These are phyloP conservation scores for Motacilla tschutschensis DNA, from an alignment of 2,113 vertebrate genomes.

Conservation along the genomic window DNA sequence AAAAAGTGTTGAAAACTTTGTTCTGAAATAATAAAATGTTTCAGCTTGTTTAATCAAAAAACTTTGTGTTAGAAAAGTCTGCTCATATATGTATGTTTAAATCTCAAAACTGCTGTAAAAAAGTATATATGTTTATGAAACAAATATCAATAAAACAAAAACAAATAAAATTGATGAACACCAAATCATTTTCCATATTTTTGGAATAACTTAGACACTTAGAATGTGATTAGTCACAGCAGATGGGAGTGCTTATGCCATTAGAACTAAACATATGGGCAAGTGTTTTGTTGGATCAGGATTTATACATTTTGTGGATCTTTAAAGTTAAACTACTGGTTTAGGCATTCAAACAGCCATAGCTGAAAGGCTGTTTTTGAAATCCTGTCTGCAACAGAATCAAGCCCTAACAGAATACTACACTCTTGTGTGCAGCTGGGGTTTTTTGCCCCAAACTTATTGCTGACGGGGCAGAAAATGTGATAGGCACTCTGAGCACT, in stretches of 20 bases:
- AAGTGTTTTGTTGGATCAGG: constrained; percentile 4
- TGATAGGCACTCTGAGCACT: neutral
- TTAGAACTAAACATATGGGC: constrained; percentile 35
- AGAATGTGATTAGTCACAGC: constrained; percentile 23
- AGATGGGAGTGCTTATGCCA: constrained; percentile 28
- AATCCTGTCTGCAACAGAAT: neutral
- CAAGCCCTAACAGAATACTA: neutral
- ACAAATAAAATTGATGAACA: neutral
- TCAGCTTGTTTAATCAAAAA: neutral
- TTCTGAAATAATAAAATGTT: neutral
- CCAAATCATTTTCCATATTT: neutral
- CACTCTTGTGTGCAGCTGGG: neutral
- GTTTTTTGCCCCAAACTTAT: neutral
- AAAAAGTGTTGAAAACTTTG: neutral
- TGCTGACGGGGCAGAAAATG: neutral
- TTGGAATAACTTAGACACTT: neutral
- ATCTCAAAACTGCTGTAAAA: neutral
- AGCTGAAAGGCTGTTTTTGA: neutral
- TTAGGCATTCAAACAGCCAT: neutral
- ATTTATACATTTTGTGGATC: constrained; percentile 3
- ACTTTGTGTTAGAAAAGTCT: neutral
- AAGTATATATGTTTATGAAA: neutral
- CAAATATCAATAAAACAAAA: too few species aligned
- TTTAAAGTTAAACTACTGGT: neutral
- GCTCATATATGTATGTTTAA: neutral